Base-by-base conservation (phyloP, 2,797 vertebrate species). In the Cynopterus sphinx region DNA sequence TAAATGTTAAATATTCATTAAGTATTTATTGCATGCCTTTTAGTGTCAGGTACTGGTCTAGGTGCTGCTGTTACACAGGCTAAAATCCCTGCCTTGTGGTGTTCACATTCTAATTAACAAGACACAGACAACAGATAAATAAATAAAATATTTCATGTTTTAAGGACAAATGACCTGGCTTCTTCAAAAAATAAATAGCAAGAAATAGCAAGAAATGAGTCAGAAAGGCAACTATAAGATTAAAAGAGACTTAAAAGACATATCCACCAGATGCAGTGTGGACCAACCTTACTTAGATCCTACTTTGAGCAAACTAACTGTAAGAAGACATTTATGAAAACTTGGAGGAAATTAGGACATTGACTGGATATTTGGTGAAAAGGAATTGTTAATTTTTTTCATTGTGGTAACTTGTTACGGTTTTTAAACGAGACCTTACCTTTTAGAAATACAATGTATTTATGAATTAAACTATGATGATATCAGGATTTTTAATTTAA, bases 141-240 rank as follows among this genome's bases (percentile, higher is more conserved):
- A 83, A 68, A 33, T 90, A 70, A 97, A 92, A 87, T 78, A 90
- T 81, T 94, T 77, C 6, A 70, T 85, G 9, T 88, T 92, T 94
- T 77, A 95, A 87, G 57, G 74, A 78, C 59, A 90, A 74, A 88
- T 90, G 17, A 73, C 49, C 49, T 85, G 21, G 24, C 39, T 95
- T 94, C 43, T 77, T 96, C 31, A 91, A 84, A 16, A 87, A 83
- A 77, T 93, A 90, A 91, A 74, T 57, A 61, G 33, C 70, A 87
- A 61, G 75, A 90, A 84, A 74, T 90, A 61, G 39, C 70, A 87
- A 61, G 79, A 90, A 84, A 70, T 90, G 75, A 82, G 43, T 41
- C 6, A 10, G 57, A 53, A 31, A 36, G 13, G 6, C 19, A 88
- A 68, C 22, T 43, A 9, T 39, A 91, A 70, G 70, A 79, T 83